These are phyloP conservation scores for Esox lucius DNA, from an alignment of 2,797 vertebrate species.

Conservation along the genomic window DNA sequence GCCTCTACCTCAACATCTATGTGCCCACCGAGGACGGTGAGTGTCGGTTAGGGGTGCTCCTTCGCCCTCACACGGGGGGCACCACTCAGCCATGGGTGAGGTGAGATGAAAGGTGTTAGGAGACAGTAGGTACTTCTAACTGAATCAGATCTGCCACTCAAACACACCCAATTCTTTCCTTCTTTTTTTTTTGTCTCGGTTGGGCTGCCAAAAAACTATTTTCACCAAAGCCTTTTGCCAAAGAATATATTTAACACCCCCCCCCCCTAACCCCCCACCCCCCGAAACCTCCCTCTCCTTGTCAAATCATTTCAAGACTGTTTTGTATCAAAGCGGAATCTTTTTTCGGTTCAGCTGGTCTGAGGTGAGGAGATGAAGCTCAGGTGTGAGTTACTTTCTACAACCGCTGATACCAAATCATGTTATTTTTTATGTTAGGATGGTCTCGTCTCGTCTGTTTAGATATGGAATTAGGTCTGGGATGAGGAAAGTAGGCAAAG, in stretches of 20 bases:
- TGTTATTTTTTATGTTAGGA: too few relatives aligned
- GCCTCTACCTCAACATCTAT: conserved; percentile 92
- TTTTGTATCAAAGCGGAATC: background rate
- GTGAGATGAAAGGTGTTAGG: background rate
- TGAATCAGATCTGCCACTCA: background rate
- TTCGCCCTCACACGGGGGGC: background rate
- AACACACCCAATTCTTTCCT: background rate
- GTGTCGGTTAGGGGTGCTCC: conserved; percentile 60
- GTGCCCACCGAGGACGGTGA: conserved; percentile 94
- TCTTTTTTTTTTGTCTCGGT: too few relatives aligned
- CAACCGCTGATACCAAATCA: too few relatives aligned
- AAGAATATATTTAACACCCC: background rate
- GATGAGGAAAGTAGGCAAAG: background rate
- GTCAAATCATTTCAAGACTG: background rate
- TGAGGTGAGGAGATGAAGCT: background rate
- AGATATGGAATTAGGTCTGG: background rate
- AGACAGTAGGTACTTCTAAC: background rate
- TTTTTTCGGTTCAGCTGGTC: background rate
- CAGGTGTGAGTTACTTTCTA: too few relatives aligned
- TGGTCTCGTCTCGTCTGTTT: too few relatives aligned
- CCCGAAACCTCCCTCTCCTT: background rate
- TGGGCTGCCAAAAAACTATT: background rate
- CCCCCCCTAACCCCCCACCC: background rate
- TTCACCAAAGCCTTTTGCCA: background rate
- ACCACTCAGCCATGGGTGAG: conserved; percentile 7